Base-by-base conservation (phyloP, 2,888 invertebrate genomes). In the Quadroppia sp. region DNA sequence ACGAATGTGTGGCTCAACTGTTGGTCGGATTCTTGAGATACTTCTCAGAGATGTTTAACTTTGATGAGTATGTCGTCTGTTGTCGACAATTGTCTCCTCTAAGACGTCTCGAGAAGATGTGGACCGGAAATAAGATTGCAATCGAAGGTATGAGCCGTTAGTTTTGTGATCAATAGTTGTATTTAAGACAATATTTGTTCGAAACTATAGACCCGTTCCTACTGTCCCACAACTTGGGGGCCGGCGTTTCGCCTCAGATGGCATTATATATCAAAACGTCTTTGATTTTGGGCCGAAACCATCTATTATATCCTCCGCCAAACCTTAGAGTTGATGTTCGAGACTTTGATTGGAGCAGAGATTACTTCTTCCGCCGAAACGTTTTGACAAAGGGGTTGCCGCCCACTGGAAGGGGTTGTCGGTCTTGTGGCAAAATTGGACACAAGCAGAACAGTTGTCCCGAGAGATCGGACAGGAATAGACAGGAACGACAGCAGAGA, bases 141-240 rank as follows among this genome's bases (percentile, higher is more conserved):
- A 85, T 87, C 77, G 87, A 87, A 82, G 83, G 83, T 83, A 78
- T 64, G 75, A 36, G 17, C 23, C n/a, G 25, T 72, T 36, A 7
- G 36, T 36, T 36, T 36, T 4, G 36, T 36, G 28, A 32, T 11
- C 9, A 7, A n/a, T 20, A 13, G 2, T 61, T 11, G 2, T n/a
- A 40, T 6, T 50, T 48, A n/a, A n/a, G n/a, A n/a, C n/a, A n/a
- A n/a, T n/a, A n/a, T n/a, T n/a, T n/a, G n/a, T n/a, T n/a, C n/a
- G n/a, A n/a, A n/a, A n/a, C 71, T 75, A 71, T 78, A 83, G 87
- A 87, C 82, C 87, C 87, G 9, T 87, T 87, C 82, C 85, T 86
- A 79, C 80, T 85, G 45, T 82, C 78, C 74, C 87, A 87, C 78
- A 87, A 87, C 79, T 81, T 87, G 50, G 86, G 86, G 23, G 82